Conservation (phyloP, 2,888 invertebrate genomes). For the Orthonevra nobilis region DNA sequence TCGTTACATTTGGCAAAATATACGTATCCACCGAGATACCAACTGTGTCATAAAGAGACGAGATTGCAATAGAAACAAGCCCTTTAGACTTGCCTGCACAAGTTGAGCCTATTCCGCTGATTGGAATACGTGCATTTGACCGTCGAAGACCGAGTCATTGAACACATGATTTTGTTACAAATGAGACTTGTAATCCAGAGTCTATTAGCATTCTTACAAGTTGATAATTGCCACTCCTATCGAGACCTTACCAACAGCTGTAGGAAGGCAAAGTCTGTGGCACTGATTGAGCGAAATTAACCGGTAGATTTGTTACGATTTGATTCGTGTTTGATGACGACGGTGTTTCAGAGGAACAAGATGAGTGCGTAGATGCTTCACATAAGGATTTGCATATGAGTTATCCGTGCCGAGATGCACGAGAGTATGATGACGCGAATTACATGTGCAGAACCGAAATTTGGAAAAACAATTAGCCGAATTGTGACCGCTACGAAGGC, state of each 20-base stretch:
- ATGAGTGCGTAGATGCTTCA: not conserved
- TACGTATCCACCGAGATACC: constrained; percentile 20
- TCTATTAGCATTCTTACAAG: not conserved
- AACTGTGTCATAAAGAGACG: not conserved
- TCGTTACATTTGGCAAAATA: constrained; percentile 3
- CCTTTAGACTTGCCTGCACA: constrained; percentile 4
- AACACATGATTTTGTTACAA: not conserved
- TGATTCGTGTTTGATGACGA: not conserved
- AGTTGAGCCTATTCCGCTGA: constrained; percentile 10
- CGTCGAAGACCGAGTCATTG: not conserved
- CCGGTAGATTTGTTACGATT: not conserved
- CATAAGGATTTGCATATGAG: not conserved
- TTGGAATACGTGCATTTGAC: not conserved
- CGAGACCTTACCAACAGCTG: not conserved
- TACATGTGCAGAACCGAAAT: constrained; percentile 13
- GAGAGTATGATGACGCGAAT: constrained; percentile 23
- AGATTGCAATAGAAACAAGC: not conserved
- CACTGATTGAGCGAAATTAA: not conserved
- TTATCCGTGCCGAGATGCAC: constrained; percentile 1
- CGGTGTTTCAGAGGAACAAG: not conserved
- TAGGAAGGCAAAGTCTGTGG: constrained; percentile 11
- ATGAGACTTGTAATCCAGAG: constrained; percentile 9
- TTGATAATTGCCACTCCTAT: not conserved
- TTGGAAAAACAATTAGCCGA: not conserved
- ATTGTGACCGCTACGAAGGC: not conserved